These are phyloP conservation scores for Ferrisia virgata DNA, from an alignment of 2,888 invertebrate species.

Conservation along the genomic window DNA sequence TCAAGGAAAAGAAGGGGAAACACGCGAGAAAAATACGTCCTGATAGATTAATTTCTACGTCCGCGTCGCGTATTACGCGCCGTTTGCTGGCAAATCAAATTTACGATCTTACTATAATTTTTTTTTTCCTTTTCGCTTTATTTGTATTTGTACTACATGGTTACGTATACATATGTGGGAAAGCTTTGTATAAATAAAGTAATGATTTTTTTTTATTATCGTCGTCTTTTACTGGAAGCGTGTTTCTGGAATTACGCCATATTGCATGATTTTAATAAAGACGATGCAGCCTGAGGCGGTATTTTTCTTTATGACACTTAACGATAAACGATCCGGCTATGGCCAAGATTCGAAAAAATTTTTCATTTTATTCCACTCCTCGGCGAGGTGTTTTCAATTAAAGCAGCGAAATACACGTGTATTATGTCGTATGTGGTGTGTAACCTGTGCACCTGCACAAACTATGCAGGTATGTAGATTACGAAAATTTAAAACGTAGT, in stretches of 20 bases:
- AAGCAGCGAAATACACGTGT: neutral
- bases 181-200: neutral
- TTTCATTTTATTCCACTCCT: neutral
- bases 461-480: neutral
- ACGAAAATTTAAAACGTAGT: neutral
- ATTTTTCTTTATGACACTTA: neutral
- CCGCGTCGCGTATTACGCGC: neutral
- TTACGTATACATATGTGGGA: neutral
- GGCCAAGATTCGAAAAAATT: neutral
- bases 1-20: neutral
- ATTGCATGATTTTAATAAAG: neutral
- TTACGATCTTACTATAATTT: neutral
- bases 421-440: neutral
- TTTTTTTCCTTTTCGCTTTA: neutral
- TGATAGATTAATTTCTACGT: neutral
- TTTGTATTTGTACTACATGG: neutral
- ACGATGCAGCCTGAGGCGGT: neutral
- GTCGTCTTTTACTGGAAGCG: neutral
- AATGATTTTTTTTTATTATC: constrained; percentile 6
- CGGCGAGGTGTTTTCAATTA: neutral
- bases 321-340: neutral
- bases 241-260: neutral
- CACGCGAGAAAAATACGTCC: constrained; percentile 3
- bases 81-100: neutral
- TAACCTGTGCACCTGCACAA: neutral